These are phyloP conservation scores for Okapia johnstoni DNA, from an alignment of 2,113 vertebrate genomes.

Conservation along the genomic window DNA sequence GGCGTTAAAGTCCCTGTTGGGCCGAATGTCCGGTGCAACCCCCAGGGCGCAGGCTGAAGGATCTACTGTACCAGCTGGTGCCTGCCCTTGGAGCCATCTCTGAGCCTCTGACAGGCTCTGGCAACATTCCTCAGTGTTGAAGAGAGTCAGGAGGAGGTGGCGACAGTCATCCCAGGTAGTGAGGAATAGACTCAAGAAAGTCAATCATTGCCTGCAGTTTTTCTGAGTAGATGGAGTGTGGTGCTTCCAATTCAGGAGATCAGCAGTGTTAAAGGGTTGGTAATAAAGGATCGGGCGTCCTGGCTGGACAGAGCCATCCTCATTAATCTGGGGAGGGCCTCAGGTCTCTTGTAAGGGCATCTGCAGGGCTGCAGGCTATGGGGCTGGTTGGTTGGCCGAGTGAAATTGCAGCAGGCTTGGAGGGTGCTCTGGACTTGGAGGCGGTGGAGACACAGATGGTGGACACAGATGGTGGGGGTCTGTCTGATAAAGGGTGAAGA, in stretches of 20 bases:
- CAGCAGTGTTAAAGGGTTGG: not conserved
- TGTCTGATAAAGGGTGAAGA: not conserved
- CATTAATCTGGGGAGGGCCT: not conserved
- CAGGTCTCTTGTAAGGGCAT: not conserved
- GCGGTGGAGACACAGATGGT: not conserved
- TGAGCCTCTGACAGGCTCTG: not conserved
- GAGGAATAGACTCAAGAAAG: not conserved
- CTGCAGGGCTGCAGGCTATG: not conserved
- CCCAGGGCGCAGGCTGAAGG: not conserved
- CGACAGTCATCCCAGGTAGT: not conserved
- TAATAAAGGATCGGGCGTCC: fast-evolving
- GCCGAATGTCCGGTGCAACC: not conserved
- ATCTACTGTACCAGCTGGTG: not conserved
- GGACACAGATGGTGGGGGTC: not conserved
- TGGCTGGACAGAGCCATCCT: not conserved
- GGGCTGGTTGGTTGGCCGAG: not conserved
- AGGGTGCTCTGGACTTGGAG: not conserved
- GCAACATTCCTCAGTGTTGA: not conserved
- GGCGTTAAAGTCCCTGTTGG: not conserved
- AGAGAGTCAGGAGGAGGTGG: not conserved
- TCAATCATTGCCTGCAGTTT: fast-evolving
- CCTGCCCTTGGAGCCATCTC: not conserved
- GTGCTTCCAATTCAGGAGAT: not conserved
- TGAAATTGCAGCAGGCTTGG: fast-evolving
- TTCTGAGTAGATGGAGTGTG: not conserved